Evolutionary conservation across 23 tunicate species (phyloP), one percentile per base, ranked within the genome.

Genomic region (Oikopleura vanhoeffeni): DNA sequence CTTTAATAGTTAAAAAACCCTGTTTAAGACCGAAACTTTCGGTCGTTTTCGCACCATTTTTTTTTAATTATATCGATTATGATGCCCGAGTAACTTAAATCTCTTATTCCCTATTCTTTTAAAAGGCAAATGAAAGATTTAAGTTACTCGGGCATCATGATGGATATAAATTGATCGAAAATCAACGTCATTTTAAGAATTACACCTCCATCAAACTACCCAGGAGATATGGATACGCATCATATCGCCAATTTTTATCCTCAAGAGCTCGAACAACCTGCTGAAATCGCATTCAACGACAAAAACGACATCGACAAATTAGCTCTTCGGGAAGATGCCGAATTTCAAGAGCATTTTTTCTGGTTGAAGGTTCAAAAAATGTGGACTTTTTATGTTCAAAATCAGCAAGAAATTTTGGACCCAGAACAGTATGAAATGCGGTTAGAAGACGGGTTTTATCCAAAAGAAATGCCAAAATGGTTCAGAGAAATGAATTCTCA

Each of bases 271-370:
- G 79, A 71, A 30, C 79, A 71, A 30, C 79, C 79, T 2, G 79
- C 38, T 71, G 79, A 18, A 30, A 71, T 71, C 2, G 27, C 79
- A 18, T 71, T 71, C 38, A 18, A 71, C 79, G 79, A 71, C 38
- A 71, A 71, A 30, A 71, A 71, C 32, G 79, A 71, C 32, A 71
- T 71, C 36, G 79, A 71, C 35, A 71, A 71, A 71, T 13, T 71
- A 38, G 27, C 38, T 2, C 79, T 71, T 32, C 34, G 32, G 32
- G 79, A 71, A 32, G 79, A 71, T 38, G 79, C 79, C 34, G 79
- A 33, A 4, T 18, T 71, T 33, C 79, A 71, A 30, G 79, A 71
- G 79, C 79, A 71, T 30, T 71, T 13, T 38, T 71, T 24, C 38
- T 71, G 27, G 34, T 18, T 30, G 2, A 71, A 71, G 32, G 35